Base-by-base conservation (phyloP, 92 coral and sea anemone genomes). In the Porites evermanni region DNA sequence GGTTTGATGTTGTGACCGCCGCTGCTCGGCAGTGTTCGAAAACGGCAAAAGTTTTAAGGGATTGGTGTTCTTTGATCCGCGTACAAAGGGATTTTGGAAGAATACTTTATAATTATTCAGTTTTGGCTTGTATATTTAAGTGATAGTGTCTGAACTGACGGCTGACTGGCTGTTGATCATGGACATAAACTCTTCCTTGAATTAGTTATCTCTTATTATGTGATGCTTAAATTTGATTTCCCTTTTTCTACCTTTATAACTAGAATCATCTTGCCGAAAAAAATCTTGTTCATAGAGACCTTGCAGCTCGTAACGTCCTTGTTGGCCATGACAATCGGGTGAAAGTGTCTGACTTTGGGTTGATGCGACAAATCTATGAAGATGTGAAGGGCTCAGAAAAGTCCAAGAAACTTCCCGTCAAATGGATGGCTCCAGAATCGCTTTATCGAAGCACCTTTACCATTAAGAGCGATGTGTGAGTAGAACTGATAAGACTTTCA, bases 371-470 rank as follows among this genome's bases (percentile, higher is more conserved):
- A 44, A 71, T 71, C 54, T 71, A 71, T 52, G 75, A 44, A 29
- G 56, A 71, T 19, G 75, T 71, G 8, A 32, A 71, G 21, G 26
- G 54, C 52, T 17, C 53, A 38, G 18, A 71, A 20, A 71, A 71
- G 56, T 7, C 75, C 83, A 93, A 93, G 23, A 90, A 90, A 93
- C 93, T 92, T 17, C 95, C 95, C 11, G 93, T 92, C 1, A 88
- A 93, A n/a, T 92, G 95, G 95, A 92, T 92, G 95, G 91, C 32
- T 29, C 95, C 95, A 82, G 95, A 92, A 75, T 92, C 95, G 79
- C 91, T 92, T 44, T 81, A 86, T 74, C 93, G 90, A 78, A 89
- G 95, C 67, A 86, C 84, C 50, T 92, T 92, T 72, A 90, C 93
- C 56, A 87, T 86, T 80, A 92, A 92, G 81, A 90, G 93, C 70